Conservation (phyloP, 2,888 invertebrate genomes). For the Cheilosia vernalis region DNA sequence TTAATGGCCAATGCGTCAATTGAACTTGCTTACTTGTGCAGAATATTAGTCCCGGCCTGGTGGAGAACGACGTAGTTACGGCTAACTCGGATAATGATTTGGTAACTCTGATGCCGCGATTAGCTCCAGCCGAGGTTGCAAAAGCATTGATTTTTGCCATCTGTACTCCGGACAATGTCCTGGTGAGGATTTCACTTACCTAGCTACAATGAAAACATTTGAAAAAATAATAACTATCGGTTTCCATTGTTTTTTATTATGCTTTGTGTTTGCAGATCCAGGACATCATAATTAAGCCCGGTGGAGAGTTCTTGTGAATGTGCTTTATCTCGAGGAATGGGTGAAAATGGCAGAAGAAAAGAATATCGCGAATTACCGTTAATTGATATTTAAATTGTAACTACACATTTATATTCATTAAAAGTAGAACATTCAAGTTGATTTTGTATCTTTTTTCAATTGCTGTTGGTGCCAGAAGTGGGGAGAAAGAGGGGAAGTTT, state of each 20-base stretch:
- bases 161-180: slow-evolving; percentile 77
- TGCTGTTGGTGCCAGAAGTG: background rate
- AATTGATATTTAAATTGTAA: slow-evolving; percentile 30
- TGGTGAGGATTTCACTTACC: slow-evolving; percentile 71
- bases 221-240: background rate
- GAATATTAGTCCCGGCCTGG: slow-evolving; percentile 78
- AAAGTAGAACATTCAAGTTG: slow-evolving; percentile 28
- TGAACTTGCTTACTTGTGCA: slow-evolving; percentile 55
- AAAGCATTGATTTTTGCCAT: slow-evolving; percentile 78
- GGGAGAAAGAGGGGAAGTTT: too few species aligned
- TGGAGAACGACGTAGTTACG: slow-evolving; percentile 77
- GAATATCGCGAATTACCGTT: slow-evolving; percentile 30
- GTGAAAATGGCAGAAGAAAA: background rate
- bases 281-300: slow-evolving; percentile 78
- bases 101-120: slow-evolving; percentile 77
- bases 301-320: slow-evolving; percentile 77
- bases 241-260: background rate
- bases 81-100: slow-evolving; percentile 76
- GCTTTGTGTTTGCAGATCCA: slow-evolving; percentile 74
- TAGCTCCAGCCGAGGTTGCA: slow-evolving; percentile 77
- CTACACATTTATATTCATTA: slow-evolving; percentile 27
- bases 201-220: background rate
- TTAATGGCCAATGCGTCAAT: slow-evolving; percentile 34
- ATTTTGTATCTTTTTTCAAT: background rate
- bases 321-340: background rate